phyloP scores from a whole-genome alignment of 2,888 invertebrate species.

The Parthenolecanium corni region DNA sequence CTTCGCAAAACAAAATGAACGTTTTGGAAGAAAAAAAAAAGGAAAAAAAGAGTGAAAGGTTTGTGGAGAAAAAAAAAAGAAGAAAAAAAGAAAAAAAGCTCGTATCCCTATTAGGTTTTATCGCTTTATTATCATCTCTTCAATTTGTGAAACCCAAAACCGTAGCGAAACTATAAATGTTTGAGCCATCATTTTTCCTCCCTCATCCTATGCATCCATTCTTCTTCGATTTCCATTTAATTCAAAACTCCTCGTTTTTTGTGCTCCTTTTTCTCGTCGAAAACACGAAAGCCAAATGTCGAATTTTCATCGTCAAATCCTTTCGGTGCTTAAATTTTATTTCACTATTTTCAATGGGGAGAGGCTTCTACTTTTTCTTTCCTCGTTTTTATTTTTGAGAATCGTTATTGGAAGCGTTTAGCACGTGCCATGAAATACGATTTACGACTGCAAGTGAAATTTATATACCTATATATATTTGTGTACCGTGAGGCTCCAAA shows the following conservation, averaged over 20 bases:
- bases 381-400: not conserved
- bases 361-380: not conserved
- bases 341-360: not conserved
- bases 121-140: conserved; percentile 28
- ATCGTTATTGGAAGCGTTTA: not conserved
- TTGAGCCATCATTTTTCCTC: conserved; percentile 11
- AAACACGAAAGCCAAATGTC: too few relatives aligned
- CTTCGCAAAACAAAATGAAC: conserved; percentile 23
- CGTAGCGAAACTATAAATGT: conserved; percentile 19
- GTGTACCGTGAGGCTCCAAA: too few relatives aligned
- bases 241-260: too few relatives aligned
- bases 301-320: too few relatives aligned
- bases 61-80: too few relatives aligned
- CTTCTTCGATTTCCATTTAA: too few relatives aligned
- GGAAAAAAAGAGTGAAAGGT: conserved; percentile 10
- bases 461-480: too few relatives aligned
- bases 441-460: too few relatives aligned
- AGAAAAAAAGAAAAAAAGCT: conserved; percentile 12
- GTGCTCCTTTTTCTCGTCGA: too few relatives aligned
- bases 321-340: not conserved
- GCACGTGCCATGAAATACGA: too few relatives aligned
- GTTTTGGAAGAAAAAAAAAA: conserved; percentile 11
- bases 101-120: conserved; percentile 27
- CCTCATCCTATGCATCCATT: not conserved
- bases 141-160: conserved; percentile 21